Conservation (phyloP, 2,888 invertebrate species). For the Oscheius sp. region DNA sequence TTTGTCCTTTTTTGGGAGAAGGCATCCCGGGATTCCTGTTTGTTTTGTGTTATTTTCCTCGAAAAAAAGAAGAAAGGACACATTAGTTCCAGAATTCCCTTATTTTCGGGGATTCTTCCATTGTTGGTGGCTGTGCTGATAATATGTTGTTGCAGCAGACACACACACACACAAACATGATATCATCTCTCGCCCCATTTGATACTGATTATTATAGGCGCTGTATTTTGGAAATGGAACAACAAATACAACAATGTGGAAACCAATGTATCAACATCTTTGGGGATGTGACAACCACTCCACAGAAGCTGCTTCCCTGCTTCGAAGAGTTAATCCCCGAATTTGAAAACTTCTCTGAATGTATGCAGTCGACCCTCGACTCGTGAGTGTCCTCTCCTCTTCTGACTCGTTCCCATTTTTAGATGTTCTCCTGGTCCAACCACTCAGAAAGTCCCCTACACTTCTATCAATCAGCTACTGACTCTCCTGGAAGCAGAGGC, state of each 20-base stretch:
- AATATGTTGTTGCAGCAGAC: too few species aligned
- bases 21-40: too few species aligned
- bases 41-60: too few species aligned
- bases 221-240: conserved; percentile 28
- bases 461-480: conserved; percentile 16
- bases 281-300: conserved; percentile 10
- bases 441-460: conserved; percentile 14
- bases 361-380: conserved; percentile 25
- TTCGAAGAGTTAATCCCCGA: conserved; percentile 1
- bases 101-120: too few species aligned
- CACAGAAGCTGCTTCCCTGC: conserved; percentile 21
- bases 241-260: conserved; percentile 23
- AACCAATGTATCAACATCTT: conserved; percentile 13
- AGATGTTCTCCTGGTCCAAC: conserved; percentile 1
- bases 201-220: conserved; percentile 2
- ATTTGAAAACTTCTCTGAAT: conserved; percentile 22
- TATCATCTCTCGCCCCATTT: too few species aligned
- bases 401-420: not conserved
- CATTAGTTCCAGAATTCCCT: too few species aligned
- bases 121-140: too few species aligned
- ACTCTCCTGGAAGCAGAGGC: conserved; percentile 6
- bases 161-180: too few species aligned
- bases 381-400: conserved; percentile 9
- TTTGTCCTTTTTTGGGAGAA: too few species aligned
- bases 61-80: too few species aligned